A percentile compares a stretch with the other conserved stretches of the same genome.
These are phyloP conservation scores for Bombycilla garrulus DNA, from an alignment of 2,113 vertebrate species.

Conservation along the genomic window DNA sequence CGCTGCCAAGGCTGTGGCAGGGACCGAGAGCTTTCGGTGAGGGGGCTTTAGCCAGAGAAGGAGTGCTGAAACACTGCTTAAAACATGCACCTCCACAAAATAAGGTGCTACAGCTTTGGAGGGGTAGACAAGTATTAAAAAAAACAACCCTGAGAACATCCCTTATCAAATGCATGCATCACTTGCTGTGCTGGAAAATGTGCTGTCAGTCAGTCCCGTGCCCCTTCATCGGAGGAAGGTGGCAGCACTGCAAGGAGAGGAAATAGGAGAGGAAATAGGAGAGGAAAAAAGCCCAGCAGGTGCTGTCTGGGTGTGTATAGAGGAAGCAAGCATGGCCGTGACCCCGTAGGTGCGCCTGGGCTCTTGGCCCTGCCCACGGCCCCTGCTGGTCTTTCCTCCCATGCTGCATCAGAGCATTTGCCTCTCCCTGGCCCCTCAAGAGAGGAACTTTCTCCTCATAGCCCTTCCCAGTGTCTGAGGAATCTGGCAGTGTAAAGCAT, in stretches of 20 bases:
- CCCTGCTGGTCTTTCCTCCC: not conserved
- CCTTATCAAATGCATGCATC: not conserved
- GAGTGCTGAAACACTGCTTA: not conserved
- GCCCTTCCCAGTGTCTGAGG: not conserved
- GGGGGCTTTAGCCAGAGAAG: not conserved
- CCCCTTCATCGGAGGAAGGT: not conserved
- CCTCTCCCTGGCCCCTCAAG: not conserved
- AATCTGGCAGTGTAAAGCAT: rapidly evolving
- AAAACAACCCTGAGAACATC: not conserved
- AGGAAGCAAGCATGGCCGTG: rapidly evolving
- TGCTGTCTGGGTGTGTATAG: rapidly evolving
- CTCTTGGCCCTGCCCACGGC: rapidly evolving
- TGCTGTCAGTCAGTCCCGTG: not conserved
- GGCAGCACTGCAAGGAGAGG: not conserved
- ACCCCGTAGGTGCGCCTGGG: not conserved
- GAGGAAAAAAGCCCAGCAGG: not conserved
- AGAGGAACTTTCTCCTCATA: not conserved
- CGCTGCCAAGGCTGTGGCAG: rapidly evolving
- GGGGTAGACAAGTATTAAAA: not conserved
- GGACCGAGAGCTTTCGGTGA: not conserved
- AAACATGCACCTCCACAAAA: not conserved
- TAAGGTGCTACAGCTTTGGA: not conserved
- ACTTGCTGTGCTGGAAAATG: not conserved
- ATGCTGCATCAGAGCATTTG: not conserved
- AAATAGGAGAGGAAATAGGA: not conserved